Evolutionary conservation across 2,797 vertebrate species (phyloP), one percentile per base, ranked within the genome.

Genomic region (Cichlasoma orientale): DNA sequence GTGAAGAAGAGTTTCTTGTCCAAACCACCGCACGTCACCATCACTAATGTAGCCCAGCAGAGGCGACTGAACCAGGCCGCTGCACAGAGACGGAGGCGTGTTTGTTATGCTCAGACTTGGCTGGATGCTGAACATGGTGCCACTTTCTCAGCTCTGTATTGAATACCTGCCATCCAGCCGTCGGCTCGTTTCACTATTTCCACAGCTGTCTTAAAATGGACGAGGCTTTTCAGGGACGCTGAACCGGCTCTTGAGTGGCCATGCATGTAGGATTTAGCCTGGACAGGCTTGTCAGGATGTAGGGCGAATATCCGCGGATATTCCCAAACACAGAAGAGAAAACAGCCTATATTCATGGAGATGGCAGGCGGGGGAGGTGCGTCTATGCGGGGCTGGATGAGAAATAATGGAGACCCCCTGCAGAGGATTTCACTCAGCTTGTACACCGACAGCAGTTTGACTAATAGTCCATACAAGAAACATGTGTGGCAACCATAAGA

Each of bases 181-280:
- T 56, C 79, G 50, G 71, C 72, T 54, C 70, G 41, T 56, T 72
- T 68, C 84, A 77, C n/a, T 86, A 70, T 90, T 79, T 75, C 44
- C 47, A 38, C 82, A 36, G 83, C 80, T 89, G 85, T 91, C 83
- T 92, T 90, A 88, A 93, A 91, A 94, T 92, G 93, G 86, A 92
- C 85, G 81, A 78, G 85, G 69, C 72, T 71, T 86, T 84, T 88
- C 86, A 74, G 78, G 82, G 82, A 85, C 69, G 81, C 87, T 89
- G 90, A 91, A 91, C 86, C 61, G 73, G 82, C 83, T 88, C 82
- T 77, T 23, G 56, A 72, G 75, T 82, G 73, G 69, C 71, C 75
- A 86, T 88, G 87, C 77, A 75, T 90, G 58, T 69, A 75, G 88
- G 88, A 91, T 91, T 93, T 90, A 89, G 78, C 82, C 79, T 54